These are phyloP conservation scores for Pseudomyrmex pallidus DNA, from an alignment of 1,140 invertebrate species.

Conservation along the genomic window DNA sequence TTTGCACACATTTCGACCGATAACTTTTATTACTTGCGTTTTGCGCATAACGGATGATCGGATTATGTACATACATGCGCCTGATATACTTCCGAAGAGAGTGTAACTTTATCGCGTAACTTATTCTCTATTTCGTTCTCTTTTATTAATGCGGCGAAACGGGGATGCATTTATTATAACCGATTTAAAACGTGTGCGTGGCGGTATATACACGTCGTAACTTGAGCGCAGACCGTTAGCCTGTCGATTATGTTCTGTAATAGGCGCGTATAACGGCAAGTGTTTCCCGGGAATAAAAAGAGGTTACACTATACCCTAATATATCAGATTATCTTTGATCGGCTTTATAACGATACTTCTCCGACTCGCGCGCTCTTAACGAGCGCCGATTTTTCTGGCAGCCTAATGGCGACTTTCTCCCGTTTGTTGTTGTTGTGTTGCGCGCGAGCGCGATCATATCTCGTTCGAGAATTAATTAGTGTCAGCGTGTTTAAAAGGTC, in stretches of 20 bases:
- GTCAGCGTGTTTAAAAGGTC: constrained; percentile 68
- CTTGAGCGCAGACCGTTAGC: constrained; percentile 42
- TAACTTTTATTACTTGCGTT: neutral
- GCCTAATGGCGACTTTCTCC: constrained; percentile 72
- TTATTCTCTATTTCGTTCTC: constrained; percentile 8
- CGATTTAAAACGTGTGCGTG: constrained; percentile 44
- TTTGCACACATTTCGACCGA: neutral
- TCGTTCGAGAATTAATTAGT: constrained; percentile 72
- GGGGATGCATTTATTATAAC: constrained; percentile 48
- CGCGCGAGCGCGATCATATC: constrained; percentile 68
- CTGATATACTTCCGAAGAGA: constrained; percentile 8
- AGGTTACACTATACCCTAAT: constrained; percentile 68
- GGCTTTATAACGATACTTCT: constrained; percentile 68
- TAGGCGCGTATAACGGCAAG: constrained; percentile 58
- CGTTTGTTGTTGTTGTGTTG: constrained; percentile 61
- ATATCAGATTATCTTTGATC: constrained; percentile 74
- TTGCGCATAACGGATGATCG: neutral
- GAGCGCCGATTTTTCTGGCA: constrained; percentile 70
- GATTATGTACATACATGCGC: constrained; percentile 21
- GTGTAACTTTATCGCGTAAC: constrained; percentile 4
- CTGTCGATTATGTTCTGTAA: constrained; percentile 52
- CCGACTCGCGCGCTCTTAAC: constrained; percentile 59
- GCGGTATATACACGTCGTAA: constrained; percentile 29
- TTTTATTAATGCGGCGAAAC: constrained; percentile 29
- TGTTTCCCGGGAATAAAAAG: constrained; percentile 66